Evolutionary conservation across 2,113 vertebrate species (phyloP), one percentile per base, ranked within the genome.

Genomic region (Oncorhynchus kisutch): DNA sequence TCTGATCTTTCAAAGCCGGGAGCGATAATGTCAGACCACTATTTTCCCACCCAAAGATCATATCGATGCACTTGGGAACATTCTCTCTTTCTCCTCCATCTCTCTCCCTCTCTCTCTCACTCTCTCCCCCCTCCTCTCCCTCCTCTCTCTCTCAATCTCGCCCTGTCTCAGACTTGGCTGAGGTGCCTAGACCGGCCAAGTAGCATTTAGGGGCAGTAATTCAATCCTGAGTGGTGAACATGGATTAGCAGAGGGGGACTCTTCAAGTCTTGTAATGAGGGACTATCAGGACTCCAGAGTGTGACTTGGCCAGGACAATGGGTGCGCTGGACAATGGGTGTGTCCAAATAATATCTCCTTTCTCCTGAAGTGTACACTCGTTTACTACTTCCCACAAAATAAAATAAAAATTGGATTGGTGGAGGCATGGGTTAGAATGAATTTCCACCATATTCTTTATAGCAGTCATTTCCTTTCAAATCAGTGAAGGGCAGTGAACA

Each of bases 161-260:
- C 14, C 25, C 51, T 72, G 34, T 70, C 68, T 70, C 4, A 24
- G 25, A 31, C 8, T 75, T 69, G 66, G 74, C 66, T 68, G 25
- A 70, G 74, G 45, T 75, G 12, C 22, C 64, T 20, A 22, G 22
- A 22, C 24, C 9, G 62, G 71, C 69, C 57, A 70, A 34, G 69
- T 2, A 69, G 85, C 79, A 82, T 85, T 84, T 80, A 78, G 73
- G 57, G 29, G 79, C 76, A 45, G 87, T 62, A 84, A 87, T 73
- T 69, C 24, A 29, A 88, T 78, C 80, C 76, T 4, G 39, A 18
- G 0, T 25, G 75, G 62, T 77, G 70, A 29, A 76, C 74, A 59
- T 3, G 74, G 72, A 76, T 80, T 74, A 74, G 73, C 39, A 31
- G 16, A 31, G 25, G 65, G 62, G 18, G 64, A 24, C 67, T 34